A percentile compares a stretch with the other conserved stretches of the same genome.
Conservation (phyloP, 2,797 vertebrate species). For the Sebastes taczanowskii region DNA sequence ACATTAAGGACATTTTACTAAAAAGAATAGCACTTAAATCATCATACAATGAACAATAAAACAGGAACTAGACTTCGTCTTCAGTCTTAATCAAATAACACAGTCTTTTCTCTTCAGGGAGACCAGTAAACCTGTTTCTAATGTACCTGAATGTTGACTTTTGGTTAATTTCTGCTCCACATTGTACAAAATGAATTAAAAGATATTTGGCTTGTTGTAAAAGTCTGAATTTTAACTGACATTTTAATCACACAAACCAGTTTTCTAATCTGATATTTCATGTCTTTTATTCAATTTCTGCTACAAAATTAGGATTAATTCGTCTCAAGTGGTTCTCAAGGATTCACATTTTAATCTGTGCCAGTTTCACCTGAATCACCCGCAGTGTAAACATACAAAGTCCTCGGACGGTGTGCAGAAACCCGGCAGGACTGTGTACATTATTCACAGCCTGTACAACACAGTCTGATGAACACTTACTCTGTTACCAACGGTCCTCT, state of each 20-base stretch:
- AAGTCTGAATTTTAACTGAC: not conserved
- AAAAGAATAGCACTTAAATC: not conserved
- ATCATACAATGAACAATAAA: not conserved
- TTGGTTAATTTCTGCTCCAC: not conserved
- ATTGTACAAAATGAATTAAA: not conserved
- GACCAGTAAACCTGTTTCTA: not conserved
- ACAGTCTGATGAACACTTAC: slow-evolving; percentile 1
- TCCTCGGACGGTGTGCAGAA: not conserved
- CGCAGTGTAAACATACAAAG: slow-evolving; percentile 6
- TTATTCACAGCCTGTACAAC: slow-evolving; percentile 52
- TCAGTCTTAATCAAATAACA: not conserved
- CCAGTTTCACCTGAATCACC: slow-evolving; percentile 1
- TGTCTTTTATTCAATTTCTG: slow-evolving; percentile 19
- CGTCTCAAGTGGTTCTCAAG: slow-evolving; percentile 23
- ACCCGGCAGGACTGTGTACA: slow-evolving; percentile 2
- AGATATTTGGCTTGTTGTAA: not conserved
- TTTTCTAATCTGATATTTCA: not conserved
- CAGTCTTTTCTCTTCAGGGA: not conserved
- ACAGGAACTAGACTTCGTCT: not conserved
- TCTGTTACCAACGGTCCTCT: slow-evolving; percentile 31
- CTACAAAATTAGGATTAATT: not conserved
- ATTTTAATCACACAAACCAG: not conserved
- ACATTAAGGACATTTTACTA: not conserved
- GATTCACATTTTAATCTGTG: slow-evolving; percentile 47
- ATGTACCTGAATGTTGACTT: not conserved